Evolutionary conservation across 2,797 vertebrate genomes (phyloP).

Genomic region (Chlorospingus flavigularis): DNA sequence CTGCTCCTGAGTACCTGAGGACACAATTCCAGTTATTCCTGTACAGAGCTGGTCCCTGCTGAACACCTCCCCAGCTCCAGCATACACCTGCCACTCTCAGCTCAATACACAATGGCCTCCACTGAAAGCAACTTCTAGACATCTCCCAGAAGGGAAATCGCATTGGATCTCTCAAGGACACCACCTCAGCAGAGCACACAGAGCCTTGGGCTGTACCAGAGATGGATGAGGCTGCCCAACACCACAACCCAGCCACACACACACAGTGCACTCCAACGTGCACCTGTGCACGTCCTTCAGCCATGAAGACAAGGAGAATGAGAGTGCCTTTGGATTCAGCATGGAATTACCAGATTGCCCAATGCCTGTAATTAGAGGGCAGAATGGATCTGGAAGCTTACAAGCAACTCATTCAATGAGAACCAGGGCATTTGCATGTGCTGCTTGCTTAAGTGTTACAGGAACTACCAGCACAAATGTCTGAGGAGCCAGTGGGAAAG

Average conservation of each 20-base stretch:
- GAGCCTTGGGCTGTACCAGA: neutral
- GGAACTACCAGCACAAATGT: neutral
- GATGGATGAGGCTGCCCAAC: neutral
- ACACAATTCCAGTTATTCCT: neutral
- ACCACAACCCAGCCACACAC: neutral
- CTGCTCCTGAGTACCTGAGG: neutral
- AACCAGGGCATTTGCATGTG: neutral
- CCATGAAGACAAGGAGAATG: neutral
- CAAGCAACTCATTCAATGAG: slow-evolving; percentile 24
- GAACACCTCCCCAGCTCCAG: neutral
- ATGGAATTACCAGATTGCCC: slow-evolving; percentile 35
- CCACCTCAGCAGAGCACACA: neutral
- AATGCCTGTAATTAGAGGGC: slow-evolving; percentile 62
- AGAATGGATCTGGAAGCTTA: slow-evolving; percentile 39
- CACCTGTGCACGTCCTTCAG: neutral
- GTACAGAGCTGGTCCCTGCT: neutral
- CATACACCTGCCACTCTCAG: neutral
- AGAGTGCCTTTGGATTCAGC: slow-evolving; percentile 11
- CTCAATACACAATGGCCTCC: neutral
- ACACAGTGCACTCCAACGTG: neutral
- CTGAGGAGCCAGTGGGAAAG: slow-evolving; percentile 24
- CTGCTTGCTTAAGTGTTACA: neutral
- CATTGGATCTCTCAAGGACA: neutral
- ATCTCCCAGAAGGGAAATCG: neutral
- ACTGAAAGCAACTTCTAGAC: neutral